These are phyloP conservation scores for Meiosimyza decipiens DNA, from an alignment of 2,888 invertebrate genomes.

Conservation along the genomic window DNA sequence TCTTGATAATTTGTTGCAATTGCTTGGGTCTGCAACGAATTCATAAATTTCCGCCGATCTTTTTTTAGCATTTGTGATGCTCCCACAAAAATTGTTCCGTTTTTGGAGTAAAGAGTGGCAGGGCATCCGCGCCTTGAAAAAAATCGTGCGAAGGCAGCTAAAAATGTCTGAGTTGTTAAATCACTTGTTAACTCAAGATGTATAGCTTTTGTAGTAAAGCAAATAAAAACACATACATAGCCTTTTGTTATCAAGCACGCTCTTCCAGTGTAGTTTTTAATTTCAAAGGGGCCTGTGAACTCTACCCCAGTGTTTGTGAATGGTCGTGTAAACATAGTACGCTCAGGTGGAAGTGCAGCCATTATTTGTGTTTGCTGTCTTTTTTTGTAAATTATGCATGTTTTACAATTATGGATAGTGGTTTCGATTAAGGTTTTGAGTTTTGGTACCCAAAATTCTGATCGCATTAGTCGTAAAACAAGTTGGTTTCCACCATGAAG, in stretches of 20 bases:
- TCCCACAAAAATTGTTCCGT: conserved; percentile 5
- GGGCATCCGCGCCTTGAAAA: no score
- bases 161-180: no score
- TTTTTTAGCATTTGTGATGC: background rate
- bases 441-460: conserved; percentile 1
- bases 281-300: background rate
- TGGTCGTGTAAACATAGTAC: no score
- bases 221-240: conserved; percentile 1
- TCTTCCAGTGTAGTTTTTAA: background rate
- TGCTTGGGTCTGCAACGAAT: background rate
- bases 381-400: background rate
- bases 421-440: background rate
- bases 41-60: background rate
- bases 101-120: background rate
- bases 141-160: no score
- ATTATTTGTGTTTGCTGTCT: background rate
- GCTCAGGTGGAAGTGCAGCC: background rate
- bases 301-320: background rate
- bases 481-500: background rate
- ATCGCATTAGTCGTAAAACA: background rate
- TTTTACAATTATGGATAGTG: background rate
- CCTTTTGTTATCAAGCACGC: background rate
- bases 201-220: background rate
- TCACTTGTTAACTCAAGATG: no score
- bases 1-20: background rate